Evolutionary conservation across 2,113 vertebrate species (phyloP).

Genomic region (Struthidea cinerea): DNA sequence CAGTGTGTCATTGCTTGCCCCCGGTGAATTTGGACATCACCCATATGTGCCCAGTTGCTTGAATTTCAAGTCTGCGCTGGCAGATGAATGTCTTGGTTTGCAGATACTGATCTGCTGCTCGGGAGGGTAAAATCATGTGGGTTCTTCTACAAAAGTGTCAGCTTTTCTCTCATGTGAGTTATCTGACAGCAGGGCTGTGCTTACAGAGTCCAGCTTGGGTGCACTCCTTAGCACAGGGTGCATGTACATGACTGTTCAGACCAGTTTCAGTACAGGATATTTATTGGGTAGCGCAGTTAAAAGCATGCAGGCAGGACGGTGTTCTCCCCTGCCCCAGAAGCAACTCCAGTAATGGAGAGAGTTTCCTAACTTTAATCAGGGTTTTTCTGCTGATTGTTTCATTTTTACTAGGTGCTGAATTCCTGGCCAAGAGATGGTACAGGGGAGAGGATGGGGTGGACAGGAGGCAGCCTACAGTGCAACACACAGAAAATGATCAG

Average conservation of each 20-base stretch:
- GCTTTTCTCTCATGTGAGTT: background rate
- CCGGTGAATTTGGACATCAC: background rate
- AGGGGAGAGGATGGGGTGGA: background rate
- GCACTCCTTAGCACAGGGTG: background rate
- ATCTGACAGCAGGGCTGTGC: background rate
- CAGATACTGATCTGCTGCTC: background rate
- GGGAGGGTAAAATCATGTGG: background rate
- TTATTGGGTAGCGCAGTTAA: background rate
- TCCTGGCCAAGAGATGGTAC: background rate
- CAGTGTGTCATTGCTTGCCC: background rate
- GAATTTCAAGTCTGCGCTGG: background rate
- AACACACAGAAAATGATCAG: background rate
- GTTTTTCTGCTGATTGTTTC: background rate
- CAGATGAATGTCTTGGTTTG: background rate
- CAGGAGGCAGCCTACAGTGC: background rate
- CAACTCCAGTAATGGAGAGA: background rate
- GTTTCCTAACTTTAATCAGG: background rate
- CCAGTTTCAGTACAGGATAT: background rate
- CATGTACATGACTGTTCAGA: rapidly evolving
- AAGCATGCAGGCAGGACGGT: background rate
- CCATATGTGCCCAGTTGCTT: background rate
- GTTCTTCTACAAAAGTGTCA: background rate
- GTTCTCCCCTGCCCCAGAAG: background rate
- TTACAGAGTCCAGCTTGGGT: background rate
- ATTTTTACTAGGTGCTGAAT: background rate